Base-by-base conservation (phyloP, 2,113 vertebrate genomes). In the Clarias magur region DNA sequence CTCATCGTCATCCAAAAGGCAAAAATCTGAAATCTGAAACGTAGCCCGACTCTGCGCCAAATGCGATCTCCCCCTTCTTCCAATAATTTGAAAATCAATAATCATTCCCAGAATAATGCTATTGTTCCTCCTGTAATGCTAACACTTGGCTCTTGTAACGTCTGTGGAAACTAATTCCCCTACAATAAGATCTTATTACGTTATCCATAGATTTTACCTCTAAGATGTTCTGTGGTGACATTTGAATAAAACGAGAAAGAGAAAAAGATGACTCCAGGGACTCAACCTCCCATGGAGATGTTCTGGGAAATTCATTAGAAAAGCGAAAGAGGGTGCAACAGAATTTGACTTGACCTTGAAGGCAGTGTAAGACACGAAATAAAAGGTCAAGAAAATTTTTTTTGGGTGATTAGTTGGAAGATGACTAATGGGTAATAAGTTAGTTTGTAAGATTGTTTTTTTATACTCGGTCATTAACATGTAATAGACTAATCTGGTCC, bases 281-380 rank as follows among this genome's bases (percentile, higher is more conserved):
- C 53, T 57, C 34, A 68, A 57, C 54, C 75, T 82, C 68, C 57
- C 70, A 72, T 54, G 21, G 76, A 80, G 78, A 83, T 90, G 72
- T 59, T 88, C 76, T 91, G 83, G 83, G 90, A 92, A 92, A 91
- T 91, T 93, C 92, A 93, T 93, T 94, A 93, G 93, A 95, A 30
- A 85, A 93, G 92, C 93, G 92, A 93, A 94, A 94, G 94, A 95
- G 95, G 95, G 89, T 95, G 94, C 95, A 95, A 96, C 89, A 92
- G 95, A 94, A 95, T 95, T 95, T 93, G 93, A 95, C 94, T 94
- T 93, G 95, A 97, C 97, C 97, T 99, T 98, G 97, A 96, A 94
- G 93, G 87, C 80, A 92, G 86, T 86, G 7, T 63, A 88, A 92
- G 88, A 72, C 88, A 84, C 27, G 93, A 92, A 92, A 92, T 93